Base-by-base conservation (phyloP, 2,888 invertebrate genomes). In the Pinctada fucata region DNA sequence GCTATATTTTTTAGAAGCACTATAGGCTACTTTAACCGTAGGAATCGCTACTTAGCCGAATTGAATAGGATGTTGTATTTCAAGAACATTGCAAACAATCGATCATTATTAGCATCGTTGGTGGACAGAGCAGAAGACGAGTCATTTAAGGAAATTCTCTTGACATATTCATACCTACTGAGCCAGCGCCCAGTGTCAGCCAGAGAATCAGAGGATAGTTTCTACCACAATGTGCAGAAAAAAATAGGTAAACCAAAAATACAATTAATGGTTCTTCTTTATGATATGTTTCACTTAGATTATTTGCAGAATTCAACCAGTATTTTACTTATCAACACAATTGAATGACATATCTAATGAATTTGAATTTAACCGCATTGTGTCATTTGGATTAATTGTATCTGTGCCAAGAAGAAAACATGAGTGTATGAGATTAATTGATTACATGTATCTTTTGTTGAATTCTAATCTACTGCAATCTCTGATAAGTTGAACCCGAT, bases 121-220 rank as follows among this genome's bases (percentile, higher is more conserved):
- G 90, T 91, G 10, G 91, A 92, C 78, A 81, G 92, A 65, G 92
- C 92, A 1, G 89, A 92, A 76, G 92, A 92, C 78, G 92, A 92
- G 82, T 87, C 87, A 63, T 91, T 92, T 71, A 92, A 92, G 80
- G 91, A 92, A 75, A 88, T 90, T 0, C 77, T 92, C 78, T 81
- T 92, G 52, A 86, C 87, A 16, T 92, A 91, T 81, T 86, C 88
- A 47, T 91, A 90, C 76, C 85, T 92, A 2, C 85, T 91, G 69
- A 86, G 89, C 10, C 86, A 87, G 72, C 80, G 90, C 71, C 84
- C 91, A 31, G 83, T 83, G 3, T 79, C 86, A 2, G 79, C 82
- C 45, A 72, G 79, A 68, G 74, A 79, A 45, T 75, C 72, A 68
- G 77, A 75, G 52, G 85, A 83, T 50, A 66, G 66, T 2, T 65